Conservation (phyloP, 2,888 invertebrate species). For the Cyaniris semiargus region DNA sequence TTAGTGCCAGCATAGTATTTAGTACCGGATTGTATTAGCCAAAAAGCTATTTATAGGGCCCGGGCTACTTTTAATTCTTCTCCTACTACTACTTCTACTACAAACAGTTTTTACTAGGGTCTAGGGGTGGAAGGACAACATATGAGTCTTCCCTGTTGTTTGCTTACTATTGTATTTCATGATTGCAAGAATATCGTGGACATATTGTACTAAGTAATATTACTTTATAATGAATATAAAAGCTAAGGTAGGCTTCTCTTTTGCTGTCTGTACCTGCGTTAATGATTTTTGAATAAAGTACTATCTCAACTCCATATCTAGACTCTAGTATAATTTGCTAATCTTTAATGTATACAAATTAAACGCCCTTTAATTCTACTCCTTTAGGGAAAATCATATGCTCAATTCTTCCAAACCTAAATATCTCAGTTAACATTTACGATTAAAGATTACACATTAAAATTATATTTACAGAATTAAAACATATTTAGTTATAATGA, state of each 20-base stretch:
- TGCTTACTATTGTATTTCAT: too few species aligned
- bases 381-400: background rate
- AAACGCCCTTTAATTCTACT: background rate
- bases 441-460: background rate
- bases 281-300: background rate
- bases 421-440: background rate
- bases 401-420: background rate
- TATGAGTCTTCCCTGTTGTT: too few species aligned
- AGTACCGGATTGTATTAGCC: too few species aligned
- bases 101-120: too few species aligned
- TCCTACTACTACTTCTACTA: too few species aligned
- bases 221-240: too few species aligned
- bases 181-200: too few species aligned
- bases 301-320: background rate
- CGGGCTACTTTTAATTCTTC: too few species aligned
- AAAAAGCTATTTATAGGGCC: too few species aligned
- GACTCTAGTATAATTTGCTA: background rate
- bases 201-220: too few species aligned
- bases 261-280: background rate
- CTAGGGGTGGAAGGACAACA: too few species aligned
- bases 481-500: conserved; percentile 19
- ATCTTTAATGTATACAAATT: background rate
- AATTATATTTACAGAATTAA: background rate
- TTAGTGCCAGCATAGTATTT: too few species aligned
- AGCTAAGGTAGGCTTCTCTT: background rate